A percentile compares a stretch with the other conserved stretches of the same genome.
These are phyloP conservation scores for Camponotus pennsylvanicus DNA, from an alignment of 1,140 invertebrate genomes.

Conservation along the genomic window DNA sequence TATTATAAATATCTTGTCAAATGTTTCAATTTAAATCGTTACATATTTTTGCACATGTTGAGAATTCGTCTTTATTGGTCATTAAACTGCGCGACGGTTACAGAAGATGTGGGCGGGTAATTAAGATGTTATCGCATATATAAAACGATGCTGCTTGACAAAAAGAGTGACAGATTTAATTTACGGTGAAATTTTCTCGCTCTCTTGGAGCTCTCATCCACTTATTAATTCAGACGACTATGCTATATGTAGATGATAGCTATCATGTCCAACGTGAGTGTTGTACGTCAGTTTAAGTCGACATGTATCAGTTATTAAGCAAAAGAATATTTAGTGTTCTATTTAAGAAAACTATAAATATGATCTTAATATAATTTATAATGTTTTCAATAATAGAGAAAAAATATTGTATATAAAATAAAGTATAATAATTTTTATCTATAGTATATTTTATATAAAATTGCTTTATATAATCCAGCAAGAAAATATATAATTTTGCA, in stretches of 20 bases:
- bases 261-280: background rate
- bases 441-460: background rate
- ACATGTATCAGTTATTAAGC: background rate
- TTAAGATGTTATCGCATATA: conserved; percentile 49
- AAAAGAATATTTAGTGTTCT: background rate
- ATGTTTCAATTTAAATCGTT: conserved; percentile 6
- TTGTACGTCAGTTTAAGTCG: background rate
- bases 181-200: conserved; percentile 28
- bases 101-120: conserved; percentile 26
- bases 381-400: background rate
- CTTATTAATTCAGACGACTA: conserved; percentile 26
- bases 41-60: conserved; percentile 17
- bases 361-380: background rate
- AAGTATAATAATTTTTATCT: background rate
- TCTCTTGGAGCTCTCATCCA: conserved; percentile 20
- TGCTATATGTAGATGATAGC: conserved; percentile 18
- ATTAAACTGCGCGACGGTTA: conserved; percentile 24
- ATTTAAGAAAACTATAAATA: background rate
- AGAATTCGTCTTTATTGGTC: conserved; percentile 7
- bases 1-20: background rate
- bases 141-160: conserved; percentile 43
- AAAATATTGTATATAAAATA: background rate
- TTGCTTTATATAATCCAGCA: background rate
- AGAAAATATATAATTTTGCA: background rate
- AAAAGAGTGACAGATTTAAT: conserved; percentile 48